Percentiles rank a stretch among this genome's conserved stretches.
These are phyloP conservation scores for Tetrapedia diversipes DNA, from an alignment of 2,888 invertebrate genomes.

Conservation along the genomic window DNA sequence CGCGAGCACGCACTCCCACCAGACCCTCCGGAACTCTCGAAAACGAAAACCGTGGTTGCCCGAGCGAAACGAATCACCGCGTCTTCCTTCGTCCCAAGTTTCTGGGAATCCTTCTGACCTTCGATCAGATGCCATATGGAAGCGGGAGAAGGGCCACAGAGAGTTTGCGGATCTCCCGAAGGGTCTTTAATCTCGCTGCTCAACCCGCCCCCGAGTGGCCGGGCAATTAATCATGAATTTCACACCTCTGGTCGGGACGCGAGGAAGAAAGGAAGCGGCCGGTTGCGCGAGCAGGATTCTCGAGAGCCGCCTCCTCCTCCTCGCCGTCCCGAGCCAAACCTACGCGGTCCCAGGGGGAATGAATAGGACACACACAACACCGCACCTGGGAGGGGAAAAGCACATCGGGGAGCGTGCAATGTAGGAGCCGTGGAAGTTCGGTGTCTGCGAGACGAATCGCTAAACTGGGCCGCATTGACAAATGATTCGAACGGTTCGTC, in stretches of 20 bases:
- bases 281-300: conserved; percentile 22
- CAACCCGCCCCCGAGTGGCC: conserved; percentile 58
- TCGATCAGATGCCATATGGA: conserved; percentile 26
- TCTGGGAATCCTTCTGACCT: conserved; percentile 34
- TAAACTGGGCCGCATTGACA: conserved; percentile 81
- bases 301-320: conserved; percentile 29
- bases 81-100: conserved; percentile 13
- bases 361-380: conserved; percentile 58
- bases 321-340: conserved; percentile 10
- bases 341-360: conserved; percentile 33
- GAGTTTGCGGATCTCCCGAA: conserved; percentile 34
- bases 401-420: conserved; percentile 44
- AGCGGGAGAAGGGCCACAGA: background rate
- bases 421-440: conserved; percentile 50
- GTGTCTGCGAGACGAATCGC: conserved; percentile 77
- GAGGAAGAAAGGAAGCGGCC: conserved; percentile 44
- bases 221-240: conserved; percentile 79
- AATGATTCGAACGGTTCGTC: conserved; percentile 78
- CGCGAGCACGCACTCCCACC: conserved; percentile 20
- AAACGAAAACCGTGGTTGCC: background rate
- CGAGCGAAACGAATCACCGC: conserved; percentile 1
- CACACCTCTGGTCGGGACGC: conserved; percentile 72
- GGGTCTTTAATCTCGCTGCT: conserved; percentile 45
- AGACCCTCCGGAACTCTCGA: too few species aligned
- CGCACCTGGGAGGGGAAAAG: conserved; percentile 20